Conservation (phyloP, 2,797 vertebrate genomes). For the Bovichtus variegatus region DNA sequence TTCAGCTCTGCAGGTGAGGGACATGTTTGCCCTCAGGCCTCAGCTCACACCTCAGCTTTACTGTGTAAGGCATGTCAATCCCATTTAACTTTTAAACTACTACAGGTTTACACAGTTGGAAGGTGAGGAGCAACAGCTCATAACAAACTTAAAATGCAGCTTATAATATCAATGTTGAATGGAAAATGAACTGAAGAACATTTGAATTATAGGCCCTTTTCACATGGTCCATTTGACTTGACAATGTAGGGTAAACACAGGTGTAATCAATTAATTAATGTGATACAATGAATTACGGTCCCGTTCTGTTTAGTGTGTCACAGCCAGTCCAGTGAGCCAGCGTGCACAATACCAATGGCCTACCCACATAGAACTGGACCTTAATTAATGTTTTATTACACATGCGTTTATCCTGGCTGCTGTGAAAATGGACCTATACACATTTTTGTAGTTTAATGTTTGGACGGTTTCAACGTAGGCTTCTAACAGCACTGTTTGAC, state of each 20-base stretch:
- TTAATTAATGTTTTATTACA: too few relatives aligned
- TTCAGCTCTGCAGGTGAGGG: neutral
- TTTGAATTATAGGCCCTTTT: neutral
- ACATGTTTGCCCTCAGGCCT: neutral
- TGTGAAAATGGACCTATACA: neutral
- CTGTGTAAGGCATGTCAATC: neutral
- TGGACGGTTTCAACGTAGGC: neutral
- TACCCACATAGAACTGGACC: too few relatives aligned
- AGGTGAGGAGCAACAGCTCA: neutral
- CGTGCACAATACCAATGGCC: too few relatives aligned
- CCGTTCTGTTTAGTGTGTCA: too few relatives aligned
- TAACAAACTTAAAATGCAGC: neutral
- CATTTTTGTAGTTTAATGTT: neutral
- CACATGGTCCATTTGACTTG: too few relatives aligned
- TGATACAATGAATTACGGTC: too few relatives aligned
- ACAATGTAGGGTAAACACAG: too few relatives aligned
- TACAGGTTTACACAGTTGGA: neutral
- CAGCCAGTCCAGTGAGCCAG: too few relatives aligned
- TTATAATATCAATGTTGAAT: neutral
- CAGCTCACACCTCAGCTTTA: neutral
- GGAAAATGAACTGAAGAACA: neutral
- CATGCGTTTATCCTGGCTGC: too few relatives aligned
- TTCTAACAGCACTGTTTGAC: neutral
- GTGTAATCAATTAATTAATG: too few relatives aligned
- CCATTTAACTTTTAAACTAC: neutral